These are phyloP conservation scores for Brachyhypopomus gauderio DNA, from an alignment of 2,113 vertebrate species.

Conservation along the genomic window DNA sequence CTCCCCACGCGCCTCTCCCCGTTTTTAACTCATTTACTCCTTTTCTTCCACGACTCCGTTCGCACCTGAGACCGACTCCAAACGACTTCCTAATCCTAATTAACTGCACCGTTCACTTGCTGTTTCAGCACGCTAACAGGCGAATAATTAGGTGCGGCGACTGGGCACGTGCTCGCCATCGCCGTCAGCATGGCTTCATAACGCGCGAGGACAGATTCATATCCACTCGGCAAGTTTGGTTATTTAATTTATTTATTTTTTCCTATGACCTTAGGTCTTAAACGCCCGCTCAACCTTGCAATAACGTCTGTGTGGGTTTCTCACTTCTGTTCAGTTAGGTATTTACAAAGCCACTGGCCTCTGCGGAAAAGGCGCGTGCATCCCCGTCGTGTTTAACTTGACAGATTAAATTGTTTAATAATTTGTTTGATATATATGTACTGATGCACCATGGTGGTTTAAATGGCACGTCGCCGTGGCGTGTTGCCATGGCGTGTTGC, in stretches of 20 bases:
- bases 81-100: slow-evolving; percentile 32
- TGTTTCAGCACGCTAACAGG: slow-evolving; percentile 9
- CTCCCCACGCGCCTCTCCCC: background rate
- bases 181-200: no score
- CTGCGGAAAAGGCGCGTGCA: background rate
- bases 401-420: background rate
- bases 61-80: slow-evolving; percentile 22
- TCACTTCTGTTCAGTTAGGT: no score
- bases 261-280: no score
- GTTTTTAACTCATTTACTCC: background rate
- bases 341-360: background rate
- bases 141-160: no score
- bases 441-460: background rate
- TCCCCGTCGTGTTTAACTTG: background rate
- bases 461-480: background rate
- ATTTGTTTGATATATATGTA: background rate
- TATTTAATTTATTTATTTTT: no score
- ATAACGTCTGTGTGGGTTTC: no score
- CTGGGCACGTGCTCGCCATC: no score
- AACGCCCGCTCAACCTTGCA: no score
- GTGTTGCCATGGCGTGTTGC: background rate
- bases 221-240: no score
- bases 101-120: slow-evolving; percentile 25
- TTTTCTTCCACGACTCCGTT: slow-evolving; percentile 10
- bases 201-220: no score